Conservation (phyloP, 1,140 invertebrate species). For the Anastrepha obliqua region DNA sequence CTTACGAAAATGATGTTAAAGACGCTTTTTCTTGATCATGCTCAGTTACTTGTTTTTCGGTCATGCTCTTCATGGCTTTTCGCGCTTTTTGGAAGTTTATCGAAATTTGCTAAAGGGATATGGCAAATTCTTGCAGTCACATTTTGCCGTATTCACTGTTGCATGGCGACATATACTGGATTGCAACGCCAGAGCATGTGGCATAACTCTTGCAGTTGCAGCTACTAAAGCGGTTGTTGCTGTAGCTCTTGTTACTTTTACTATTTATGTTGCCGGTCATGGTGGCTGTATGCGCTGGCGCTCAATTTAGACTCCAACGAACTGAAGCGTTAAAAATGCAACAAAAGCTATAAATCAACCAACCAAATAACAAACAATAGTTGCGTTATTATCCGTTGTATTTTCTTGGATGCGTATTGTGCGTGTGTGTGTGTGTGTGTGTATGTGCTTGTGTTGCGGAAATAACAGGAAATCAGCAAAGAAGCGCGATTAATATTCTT, state of each 20-base stretch:
- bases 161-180: neutral
- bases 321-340: constrained; percentile 46
- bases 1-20: neutral
- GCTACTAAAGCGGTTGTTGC: neutral
- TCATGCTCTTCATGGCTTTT: neutral
- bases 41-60: too few relatives aligned
- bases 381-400: neutral
- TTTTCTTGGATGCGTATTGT: neutral
- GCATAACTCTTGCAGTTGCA: neutral
- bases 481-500: constrained; percentile 26
- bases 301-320: neutral
- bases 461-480: constrained; percentile 16
- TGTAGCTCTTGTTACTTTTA: neutral
- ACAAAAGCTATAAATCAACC: constrained; percentile 31
- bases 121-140: neutral
- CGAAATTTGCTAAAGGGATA: constrained; percentile 46
- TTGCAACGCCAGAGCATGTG: neutral
- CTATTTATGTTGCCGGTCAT: neutral
- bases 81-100: constrained; percentile 32
- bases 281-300: neutral
- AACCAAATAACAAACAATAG: constrained; percentile 18
- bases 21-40: neutral
- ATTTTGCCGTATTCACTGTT: constrained; percentile 22
- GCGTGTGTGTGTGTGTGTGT: neutral
- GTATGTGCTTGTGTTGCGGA: neutral